Percentiles rank a stretch among this genome's conserved stretches.
Conservation (phyloP, 2,888 invertebrate species). For the Marronus borbonicus region DNA sequence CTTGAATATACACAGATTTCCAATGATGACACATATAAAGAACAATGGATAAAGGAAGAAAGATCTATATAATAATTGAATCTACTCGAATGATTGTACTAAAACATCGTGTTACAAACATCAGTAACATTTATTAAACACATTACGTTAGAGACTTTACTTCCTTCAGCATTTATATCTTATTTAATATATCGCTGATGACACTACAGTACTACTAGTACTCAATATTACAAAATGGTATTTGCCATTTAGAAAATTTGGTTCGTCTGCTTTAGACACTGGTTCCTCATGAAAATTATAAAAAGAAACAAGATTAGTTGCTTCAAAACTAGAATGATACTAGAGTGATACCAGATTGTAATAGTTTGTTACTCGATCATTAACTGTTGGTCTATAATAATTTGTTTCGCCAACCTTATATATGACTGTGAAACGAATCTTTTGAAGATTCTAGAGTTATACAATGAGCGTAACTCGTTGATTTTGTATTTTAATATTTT, state of each 20-base stretch:
- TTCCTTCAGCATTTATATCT: too few species aligned
- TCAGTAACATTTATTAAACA: slow-evolving; percentile 41
- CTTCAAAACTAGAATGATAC: neutral
- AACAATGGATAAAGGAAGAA: neutral
- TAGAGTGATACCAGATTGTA: neutral
- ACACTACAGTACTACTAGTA: too few species aligned
- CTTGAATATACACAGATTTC: slow-evolving; percentile 6
- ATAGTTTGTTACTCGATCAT: neutral
- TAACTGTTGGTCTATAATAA: neutral
- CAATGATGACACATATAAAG: neutral
- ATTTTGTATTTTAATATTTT: too few species aligned
- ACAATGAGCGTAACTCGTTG: too few species aligned
- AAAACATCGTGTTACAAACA: slow-evolving; percentile 47
- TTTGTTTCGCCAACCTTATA: neutral
- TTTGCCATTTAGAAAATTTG: too few species aligned
- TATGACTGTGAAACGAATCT: neutral
- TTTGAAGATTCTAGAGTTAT: neutral
- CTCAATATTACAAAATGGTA: too few species aligned
- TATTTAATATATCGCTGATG: too few species aligned
- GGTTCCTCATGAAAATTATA: neutral
- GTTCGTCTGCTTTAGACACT: neutral
- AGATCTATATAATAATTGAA: slow-evolving; percentile 49
- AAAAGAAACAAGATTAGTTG: neutral
- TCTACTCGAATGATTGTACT: slow-evolving; percentile 57
- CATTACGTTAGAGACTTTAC: neutral